A percentile compares a stretch with the other conserved stretches of the same genome.
Evolutionary conservation across 2,113 vertebrate genomes (phyloP).

Genomic region (Eleginops maclovinus): DNA sequence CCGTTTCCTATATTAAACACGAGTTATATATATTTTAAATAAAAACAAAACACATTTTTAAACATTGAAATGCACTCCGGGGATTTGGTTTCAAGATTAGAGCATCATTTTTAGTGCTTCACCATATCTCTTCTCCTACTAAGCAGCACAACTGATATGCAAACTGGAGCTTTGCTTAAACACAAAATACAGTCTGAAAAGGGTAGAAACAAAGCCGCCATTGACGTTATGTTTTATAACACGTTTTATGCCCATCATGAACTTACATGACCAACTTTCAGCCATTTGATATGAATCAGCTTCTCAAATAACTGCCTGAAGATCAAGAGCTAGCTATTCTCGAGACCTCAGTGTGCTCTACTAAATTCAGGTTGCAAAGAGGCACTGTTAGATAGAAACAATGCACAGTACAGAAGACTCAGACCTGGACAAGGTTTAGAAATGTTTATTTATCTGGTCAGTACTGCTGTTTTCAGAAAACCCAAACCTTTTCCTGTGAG

Average conservation of each 20-base stretch:
- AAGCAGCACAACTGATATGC: background rate
- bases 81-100: background rate
- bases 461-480: background rate
- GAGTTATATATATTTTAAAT: background rate
- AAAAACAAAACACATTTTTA: background rate
- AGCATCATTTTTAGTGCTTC: background rate
- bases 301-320: conserved; percentile 16
- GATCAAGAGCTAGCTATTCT: conserved; percentile 12
- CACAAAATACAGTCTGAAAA: background rate
- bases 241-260: background rate
- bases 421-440: background rate
- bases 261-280: background rate
- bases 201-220: background rate
- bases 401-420: background rate
- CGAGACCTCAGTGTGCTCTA: background rate
- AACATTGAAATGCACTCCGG: background rate
- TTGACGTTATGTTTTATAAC: too few relatives aligned
- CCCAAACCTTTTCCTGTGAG: background rate
- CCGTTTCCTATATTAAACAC: conserved; percentile 16
- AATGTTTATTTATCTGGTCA: background rate
- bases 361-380: background rate
- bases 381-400: background rate
- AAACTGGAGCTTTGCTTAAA: background rate
- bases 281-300: background rate
- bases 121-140: background rate